These are phyloP conservation scores for Cnemophilus loriae DNA, from an alignment of 2,113 vertebrate species.

Conservation along the genomic window DNA sequence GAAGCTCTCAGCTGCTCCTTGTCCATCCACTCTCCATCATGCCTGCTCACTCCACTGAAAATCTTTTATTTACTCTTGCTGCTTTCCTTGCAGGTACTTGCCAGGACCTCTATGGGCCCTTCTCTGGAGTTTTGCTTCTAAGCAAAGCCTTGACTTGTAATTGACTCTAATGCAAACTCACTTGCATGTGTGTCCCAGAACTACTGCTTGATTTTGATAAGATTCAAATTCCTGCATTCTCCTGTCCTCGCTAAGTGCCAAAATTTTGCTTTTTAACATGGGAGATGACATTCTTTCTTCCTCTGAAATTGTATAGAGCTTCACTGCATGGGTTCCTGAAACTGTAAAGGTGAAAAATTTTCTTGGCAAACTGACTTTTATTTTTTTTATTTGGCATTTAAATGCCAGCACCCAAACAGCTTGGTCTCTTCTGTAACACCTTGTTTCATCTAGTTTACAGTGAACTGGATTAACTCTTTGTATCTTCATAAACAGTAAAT, in stretches of 20 bases:
- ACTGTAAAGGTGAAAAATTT: not conserved
- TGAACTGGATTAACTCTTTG: not conserved
- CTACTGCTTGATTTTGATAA: not conserved
- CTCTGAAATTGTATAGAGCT: not conserved
- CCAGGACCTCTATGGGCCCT: not conserved
- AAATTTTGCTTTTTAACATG: not conserved
- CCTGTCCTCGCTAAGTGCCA: not conserved
- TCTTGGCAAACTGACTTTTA: not conserved
- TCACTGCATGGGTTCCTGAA: not conserved
- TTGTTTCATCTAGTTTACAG: not conserved
- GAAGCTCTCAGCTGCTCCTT: not conserved
- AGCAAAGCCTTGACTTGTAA: not conserved
- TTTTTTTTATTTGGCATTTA: not conserved
- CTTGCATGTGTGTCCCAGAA: not conserved
- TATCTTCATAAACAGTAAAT: not conserved
- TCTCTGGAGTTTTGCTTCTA: not conserved
- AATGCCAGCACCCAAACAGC: not conserved
- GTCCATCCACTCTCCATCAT: not conserved
- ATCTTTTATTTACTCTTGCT: not conserved
- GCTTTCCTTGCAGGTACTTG: not conserved
- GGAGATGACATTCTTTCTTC: not conserved
- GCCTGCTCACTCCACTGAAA: not conserved
- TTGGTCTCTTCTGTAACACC: not conserved
- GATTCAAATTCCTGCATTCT: not conserved
- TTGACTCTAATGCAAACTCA: not conserved